Base-by-base conservation (phyloP, 2,797 vertebrate genomes). In the Channallabes apus region DNA sequence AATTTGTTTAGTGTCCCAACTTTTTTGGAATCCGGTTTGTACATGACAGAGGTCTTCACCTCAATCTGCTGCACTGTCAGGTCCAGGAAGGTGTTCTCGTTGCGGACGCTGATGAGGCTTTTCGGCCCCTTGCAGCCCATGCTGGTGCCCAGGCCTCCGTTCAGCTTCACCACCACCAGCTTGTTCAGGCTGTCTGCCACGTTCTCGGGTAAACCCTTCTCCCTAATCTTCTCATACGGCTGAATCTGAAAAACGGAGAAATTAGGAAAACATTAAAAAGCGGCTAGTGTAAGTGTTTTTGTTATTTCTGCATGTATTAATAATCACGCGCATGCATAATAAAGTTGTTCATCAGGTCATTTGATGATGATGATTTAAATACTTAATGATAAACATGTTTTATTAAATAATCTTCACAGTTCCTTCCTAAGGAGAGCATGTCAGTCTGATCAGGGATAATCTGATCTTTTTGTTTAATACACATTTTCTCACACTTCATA, bases 101-200 rank as follows among this genome's bases (percentile, higher is more conserved):
- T 99, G 84, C 98, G 96, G 85, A 99, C 98, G 1, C 98, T 97
- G 29, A 99, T 99, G 59, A 99, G 96, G 88, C 98, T 99, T 92
- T 99, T 99, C 1, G 98, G 98, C 67, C 98, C 98, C 88, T 99
- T 99, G 71, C 98, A 99, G 6, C 98, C 98, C 98, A 99, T 99
- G 93, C 98, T 99, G 84, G 98, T 99, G 51, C 98, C 98, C 93
- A 99, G 90, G 78, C 98, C 98, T 0, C 98, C 98, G 81, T 99
- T 99, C 77, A 99, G 96, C 91, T 99, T 99, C 88, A 99, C 97
- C 76, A 99, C 98, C 89, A 98, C 98, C 88, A 99, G 93, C 87
- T 98, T 99, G 93, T 99, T 98, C 87, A 99, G 88, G 87, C 96
- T 95, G 71, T 97, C 94, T 4, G 98, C 94, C 64, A 99, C 94